Conservation (phyloP, 1,140 invertebrate genomes). For the Harpegnathos saltator region DNA sequence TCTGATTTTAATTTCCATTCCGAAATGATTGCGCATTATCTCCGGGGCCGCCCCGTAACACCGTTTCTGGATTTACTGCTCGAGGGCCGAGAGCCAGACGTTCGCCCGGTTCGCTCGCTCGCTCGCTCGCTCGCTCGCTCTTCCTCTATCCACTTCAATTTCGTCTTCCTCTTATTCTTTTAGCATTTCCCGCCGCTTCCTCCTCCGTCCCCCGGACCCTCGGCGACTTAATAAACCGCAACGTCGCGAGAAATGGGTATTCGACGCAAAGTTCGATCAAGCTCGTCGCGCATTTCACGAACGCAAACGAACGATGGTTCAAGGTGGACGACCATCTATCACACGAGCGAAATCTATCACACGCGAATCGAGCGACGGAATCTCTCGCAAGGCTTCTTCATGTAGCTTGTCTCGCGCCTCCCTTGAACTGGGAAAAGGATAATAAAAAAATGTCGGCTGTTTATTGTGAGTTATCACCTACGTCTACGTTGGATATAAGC, state of each 20-base stretch:
- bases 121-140: conserved; percentile 65
- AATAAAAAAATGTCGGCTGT: conserved; percentile 26
- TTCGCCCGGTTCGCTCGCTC: conserved; percentile 69
- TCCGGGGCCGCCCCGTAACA: conserved; percentile 79
- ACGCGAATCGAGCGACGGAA: conserved; percentile 9
- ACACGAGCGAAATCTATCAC: conserved; percentile 18
- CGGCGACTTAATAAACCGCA: conserved; percentile 25
- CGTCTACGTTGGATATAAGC: conserved; percentile 6
- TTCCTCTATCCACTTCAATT: conserved; percentile 65
- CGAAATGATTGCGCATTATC: conserved; percentile 86
- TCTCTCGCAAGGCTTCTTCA: background rate
- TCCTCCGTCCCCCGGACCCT: background rate
- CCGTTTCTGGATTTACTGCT: conserved; percentile 83
- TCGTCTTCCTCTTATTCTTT: conserved; percentile 58
- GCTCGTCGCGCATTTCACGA: conserved; percentile 27
- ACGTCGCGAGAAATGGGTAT: conserved; percentile 2
- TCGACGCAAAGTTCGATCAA: conserved; percentile 28
- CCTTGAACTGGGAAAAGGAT: conserved; percentile 12
- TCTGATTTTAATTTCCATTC: conserved; percentile 87
- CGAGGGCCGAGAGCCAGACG: conserved; percentile 77
- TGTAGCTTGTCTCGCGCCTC: background rate
- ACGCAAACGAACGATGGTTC: conserved; percentile 30
- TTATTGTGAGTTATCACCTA: conserved; percentile 19
- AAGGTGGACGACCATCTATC: no score
- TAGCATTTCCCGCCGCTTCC: conserved; percentile 19